Evolutionary conservation across 1,140 invertebrate species (phyloP), one percentile per base, ranked within the genome.

Genomic region (Drosophila repletoides): DNA sequence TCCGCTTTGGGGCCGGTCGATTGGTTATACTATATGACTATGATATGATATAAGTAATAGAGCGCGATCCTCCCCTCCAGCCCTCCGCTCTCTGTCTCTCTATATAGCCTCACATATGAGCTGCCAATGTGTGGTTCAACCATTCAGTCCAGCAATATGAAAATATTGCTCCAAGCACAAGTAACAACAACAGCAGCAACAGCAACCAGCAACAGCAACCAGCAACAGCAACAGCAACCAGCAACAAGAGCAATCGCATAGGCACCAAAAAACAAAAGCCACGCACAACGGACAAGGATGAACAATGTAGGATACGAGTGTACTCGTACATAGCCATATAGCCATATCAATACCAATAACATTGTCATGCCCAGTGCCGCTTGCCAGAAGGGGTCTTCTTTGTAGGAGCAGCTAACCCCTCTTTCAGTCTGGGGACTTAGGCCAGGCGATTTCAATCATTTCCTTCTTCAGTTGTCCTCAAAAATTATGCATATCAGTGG

Each of bases 41-140:
- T 36, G 52, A 26, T 53, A 17, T 38, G 52, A 31, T 55, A 55
- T 55, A 55, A 55, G 52, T 43, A 55, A 55, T 55, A 55, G 52
- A 55, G 40, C 24, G 19, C 40, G 53, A 45, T 58, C 53, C 45
- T 45, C 43, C 36, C 53, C n/a, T n/a, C n/a, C n/a, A n/a, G n/a
- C n/a, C n/a, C n/a, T n/a, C n/a, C n/a, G n/a, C n/a, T n/a, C n/a
- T n/a, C n/a, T n/a, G n/a, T n/a, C n/a, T n/a, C n/a, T n/a, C n/a
- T n/a, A n/a, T n/a, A n/a, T n/a, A n/a, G n/a, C n/a, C n/a, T n/a
- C n/a, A n/a, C n/a, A n/a, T n/a, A 58, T 45, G 53, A 58, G 22
- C 53, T 58, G 56, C 56, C 41, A 59, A 59, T 59, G 56, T 59
- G 56, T 59, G 56, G 56, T 48, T 59, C 31, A 59, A 48, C 33